Evolutionary conservation across 2,888 invertebrate species (phyloP), one percentile per base, ranked within the genome.

Genomic region (Phyllotreta striolata): DNA sequence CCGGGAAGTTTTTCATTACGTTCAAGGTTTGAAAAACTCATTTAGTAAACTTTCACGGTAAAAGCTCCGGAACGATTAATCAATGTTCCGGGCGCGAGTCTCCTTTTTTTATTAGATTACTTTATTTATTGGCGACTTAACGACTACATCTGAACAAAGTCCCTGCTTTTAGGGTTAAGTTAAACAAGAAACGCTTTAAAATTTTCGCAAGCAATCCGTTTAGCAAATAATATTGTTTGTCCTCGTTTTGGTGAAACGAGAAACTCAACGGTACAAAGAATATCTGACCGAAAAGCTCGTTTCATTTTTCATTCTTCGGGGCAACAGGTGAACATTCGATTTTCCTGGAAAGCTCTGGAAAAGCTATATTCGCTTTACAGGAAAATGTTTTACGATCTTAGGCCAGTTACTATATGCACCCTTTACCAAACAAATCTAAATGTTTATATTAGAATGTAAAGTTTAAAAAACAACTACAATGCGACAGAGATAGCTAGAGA

Each of bases 31-130:
- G 47, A 62, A 65, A 67, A 67, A 64, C 60, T 56, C 61, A 63
- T 63, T 63, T 58, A 62, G 61, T 58, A 59, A 58, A 61, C 59
- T 63, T 65, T 62, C 55, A 54, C 58, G 55, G 59, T 56, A 39
- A 47, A 39, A 49, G 24, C 44, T 24, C 54, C 14, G 14, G 40
- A 43, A 55, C 54, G 41, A 61, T 64, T 61, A 64, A 64, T 64
- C 64, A 64, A 61, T 43, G 41, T 57, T 46, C 47, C 55, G 38
- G 44, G 47, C 39, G 13, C 51, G 52, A 34, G 34, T 54, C 46
- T 61, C 24, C 4, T 24, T 61, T 61, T 57, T 61, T 61, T 47
- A 54, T 62, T 46, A 47, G 47, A 62, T 47, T 46, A 55, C 62
- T 55, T 55, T 46, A 46, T 62, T 54, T 58, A 63, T 63, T 57